Conservation (phyloP, 1,140 invertebrate species). For the Mycetomoellerius zeteki region DNA sequence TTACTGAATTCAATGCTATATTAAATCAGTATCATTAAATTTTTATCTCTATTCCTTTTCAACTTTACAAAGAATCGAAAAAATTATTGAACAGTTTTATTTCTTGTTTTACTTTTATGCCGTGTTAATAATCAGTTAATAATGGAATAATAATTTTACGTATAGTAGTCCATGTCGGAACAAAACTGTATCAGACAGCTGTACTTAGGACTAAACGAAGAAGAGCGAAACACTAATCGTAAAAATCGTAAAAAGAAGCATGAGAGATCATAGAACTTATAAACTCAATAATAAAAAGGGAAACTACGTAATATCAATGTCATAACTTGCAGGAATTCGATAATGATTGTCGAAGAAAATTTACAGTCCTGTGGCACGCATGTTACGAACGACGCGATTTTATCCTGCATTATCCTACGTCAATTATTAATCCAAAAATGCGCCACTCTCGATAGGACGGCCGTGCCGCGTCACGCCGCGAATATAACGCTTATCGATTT, state of each 20-base stretch:
- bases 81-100: neutral
- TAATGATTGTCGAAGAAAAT: conserved; percentile 22
- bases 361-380: neutral
- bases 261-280: neutral
- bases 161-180: neutral
- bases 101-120: neutral
- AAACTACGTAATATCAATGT: neutral
- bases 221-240: neutral
- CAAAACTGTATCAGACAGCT: neutral
- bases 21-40: too few species aligned
- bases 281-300: neutral
- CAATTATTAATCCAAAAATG: conserved; percentile 62
- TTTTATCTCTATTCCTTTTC: neutral
- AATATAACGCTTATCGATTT: conserved; percentile 74
- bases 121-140: neutral
- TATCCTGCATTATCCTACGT: conserved; percentile 49
- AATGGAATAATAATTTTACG: neutral
- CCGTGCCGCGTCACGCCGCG: conserved; percentile 23
- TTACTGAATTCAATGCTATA: too few species aligned
- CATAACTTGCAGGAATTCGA: conserved; percentile 15
- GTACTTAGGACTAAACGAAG: neutral
- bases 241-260: neutral
- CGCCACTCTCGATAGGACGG: conserved; percentile 27
- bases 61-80: neutral
- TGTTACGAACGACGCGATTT: conserved; percentile 35